Base-by-base conservation (phyloP, 64 coral and sea anemone species). In the Exaiptasia diaphana region DNA sequence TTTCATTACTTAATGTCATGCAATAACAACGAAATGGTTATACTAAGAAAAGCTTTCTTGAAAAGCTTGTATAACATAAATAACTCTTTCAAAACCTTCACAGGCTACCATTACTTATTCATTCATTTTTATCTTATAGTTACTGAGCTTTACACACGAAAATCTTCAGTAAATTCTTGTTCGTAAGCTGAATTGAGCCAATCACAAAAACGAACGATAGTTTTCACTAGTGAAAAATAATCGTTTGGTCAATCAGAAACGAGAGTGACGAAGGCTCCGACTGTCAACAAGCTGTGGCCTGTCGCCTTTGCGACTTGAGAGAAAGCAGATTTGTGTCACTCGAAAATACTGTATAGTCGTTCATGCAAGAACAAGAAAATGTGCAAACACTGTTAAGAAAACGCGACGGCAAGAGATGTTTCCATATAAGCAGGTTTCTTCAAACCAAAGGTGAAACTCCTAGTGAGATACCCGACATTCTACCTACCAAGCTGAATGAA, bases 401-500 rank as follows among this genome's bases (percentile, higher is more conserved):
- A n/a, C n/a, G 55, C 55, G 58, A 62, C 28, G 28, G 23, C 5
- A 62, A 30, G 58, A 23, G 58, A 62, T 8, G 22, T 62, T 8
- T 62, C 58, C 23, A 10, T 62, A 23, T 62, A 10, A 10, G 5
- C 8, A 7, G 28, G 8, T 62, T 30, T 62, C 58, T 62, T 7
- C 9, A 62, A 62, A 10, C 58, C 7, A 62, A 62, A 62, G 58
- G 58, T 30, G 58, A 62, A 62, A 62, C 58, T 10, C 49, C 10
- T 12, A 52, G n/a, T 30, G 22, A 62, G 22, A 10, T 10, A 62
- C 5, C 58, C 64, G 64, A 68, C 27, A 68, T 68, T 68, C 23
- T 1, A 27, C 64, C 1, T 68, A 31, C 33, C 37, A 37, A 68
- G 64, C 33, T 68, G 64, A 68, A 68, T 71, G 67, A 71, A 71